Evolutionary conservation across 2,113 vertebrate species (phyloP).

Genomic region (Rafetus swinhoei): DNA sequence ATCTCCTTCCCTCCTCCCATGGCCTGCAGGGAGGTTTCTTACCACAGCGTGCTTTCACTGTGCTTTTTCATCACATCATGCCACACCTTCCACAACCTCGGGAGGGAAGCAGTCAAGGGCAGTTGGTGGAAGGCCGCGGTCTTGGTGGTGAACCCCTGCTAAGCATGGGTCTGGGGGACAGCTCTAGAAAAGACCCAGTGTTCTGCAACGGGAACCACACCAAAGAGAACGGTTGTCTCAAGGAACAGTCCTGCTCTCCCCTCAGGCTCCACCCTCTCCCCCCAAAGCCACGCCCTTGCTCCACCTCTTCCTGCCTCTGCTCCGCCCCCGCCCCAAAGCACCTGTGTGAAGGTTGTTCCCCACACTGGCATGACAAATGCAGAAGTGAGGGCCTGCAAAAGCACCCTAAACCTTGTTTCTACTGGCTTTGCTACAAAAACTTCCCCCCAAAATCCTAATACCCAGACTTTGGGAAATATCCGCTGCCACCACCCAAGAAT

Average conservation of each 20-base stretch:
- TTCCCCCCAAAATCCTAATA: too few species aligned
- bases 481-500: too few species aligned
- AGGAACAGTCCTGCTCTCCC: not conserved
- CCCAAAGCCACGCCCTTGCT: too few species aligned
- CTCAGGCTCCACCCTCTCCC: too few species aligned
- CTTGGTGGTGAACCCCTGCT: not conserved
- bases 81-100: not conserved
- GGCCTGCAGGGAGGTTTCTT: not conserved
- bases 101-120: not conserved
- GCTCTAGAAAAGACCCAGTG: not conserved
- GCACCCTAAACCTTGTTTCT: too few species aligned
- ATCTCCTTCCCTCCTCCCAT: not conserved
- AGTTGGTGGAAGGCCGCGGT: not conserved
- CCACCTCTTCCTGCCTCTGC: too few species aligned
- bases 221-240: not conserved
- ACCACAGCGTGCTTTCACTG: not conserved
- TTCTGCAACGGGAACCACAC: not conserved
- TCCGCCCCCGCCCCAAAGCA: too few species aligned
- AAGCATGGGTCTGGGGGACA: not conserved
- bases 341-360: too few species aligned
- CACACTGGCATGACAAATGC: too few species aligned
- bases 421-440: too few species aligned
- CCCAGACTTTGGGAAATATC: too few species aligned
- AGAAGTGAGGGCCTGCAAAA: too few species aligned
- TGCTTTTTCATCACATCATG: not conserved